Evolutionary conservation across 2,797 vertebrate species (phyloP).

Genomic region (Uromys caudimaculatus): DNA sequence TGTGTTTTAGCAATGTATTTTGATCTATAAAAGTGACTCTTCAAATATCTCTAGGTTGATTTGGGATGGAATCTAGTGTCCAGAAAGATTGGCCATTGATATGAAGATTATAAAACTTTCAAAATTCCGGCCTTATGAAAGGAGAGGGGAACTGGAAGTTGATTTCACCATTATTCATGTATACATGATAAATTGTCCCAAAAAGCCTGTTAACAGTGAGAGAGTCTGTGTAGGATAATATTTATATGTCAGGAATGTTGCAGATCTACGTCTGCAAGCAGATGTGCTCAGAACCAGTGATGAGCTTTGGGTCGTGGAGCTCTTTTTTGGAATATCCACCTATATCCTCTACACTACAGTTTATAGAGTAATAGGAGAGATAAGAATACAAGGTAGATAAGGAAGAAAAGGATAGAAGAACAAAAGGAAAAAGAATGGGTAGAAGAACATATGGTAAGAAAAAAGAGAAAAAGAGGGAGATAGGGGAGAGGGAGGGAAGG

Average conservation of each 20-base stretch:
- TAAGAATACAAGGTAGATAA: neutral
- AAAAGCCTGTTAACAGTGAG: neutral
- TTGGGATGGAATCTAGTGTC: neutral
- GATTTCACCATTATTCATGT: neutral
- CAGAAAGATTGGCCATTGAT: neutral
- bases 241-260: neutral
- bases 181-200: neutral
- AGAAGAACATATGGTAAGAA: neutral
- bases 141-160: neutral
- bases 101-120: neutral
- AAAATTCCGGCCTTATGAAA: neutral
- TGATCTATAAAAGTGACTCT: neutral
- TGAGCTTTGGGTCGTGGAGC: neutral
- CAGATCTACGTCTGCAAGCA: neutral
- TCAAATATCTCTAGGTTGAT: neutral
- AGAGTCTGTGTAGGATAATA: neutral
- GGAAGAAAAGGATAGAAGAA: neutral
- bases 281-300: neutral
- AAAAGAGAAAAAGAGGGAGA: neutral
- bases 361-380: neutral
- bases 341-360: neutral
- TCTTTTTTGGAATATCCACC: neutral
- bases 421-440: neutral
- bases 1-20: neutral
- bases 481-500: neutral